Conservation (phyloP, 2,113 vertebrate genomes). For the Mesitornis unicolor region DNA sequence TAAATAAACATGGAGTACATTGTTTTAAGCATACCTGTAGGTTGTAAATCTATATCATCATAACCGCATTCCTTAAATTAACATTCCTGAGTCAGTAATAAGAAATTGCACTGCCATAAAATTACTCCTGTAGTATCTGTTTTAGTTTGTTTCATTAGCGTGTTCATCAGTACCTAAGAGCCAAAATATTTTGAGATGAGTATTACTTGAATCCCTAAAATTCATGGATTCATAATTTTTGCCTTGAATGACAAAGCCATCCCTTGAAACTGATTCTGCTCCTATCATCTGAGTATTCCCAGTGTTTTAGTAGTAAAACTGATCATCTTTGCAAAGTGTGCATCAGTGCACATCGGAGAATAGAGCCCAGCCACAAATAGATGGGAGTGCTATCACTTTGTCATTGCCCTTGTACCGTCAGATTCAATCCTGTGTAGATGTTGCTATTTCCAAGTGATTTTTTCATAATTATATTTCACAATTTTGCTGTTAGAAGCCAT, state of each 20-base stretch:
- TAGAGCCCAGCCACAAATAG: fast-evolving
- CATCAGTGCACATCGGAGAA: fast-evolving
- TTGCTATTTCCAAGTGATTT: neutral
- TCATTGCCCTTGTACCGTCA: neutral
- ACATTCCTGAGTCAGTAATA: neutral
- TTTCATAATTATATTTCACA: neutral
- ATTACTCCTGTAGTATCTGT: neutral
- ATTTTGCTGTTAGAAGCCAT: neutral
- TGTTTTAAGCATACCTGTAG: neutral
- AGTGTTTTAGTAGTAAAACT: neutral
- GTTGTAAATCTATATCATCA: neutral
- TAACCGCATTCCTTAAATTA: neutral
- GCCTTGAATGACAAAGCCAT: neutral
- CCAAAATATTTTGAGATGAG: neutral
- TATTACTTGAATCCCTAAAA: neutral
- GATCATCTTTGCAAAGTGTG: neutral
- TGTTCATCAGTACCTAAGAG: neutral
- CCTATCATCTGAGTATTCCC: neutral
- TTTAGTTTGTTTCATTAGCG: neutral
- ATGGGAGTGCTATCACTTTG: neutral
- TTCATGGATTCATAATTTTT: neutral
- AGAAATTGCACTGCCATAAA: neutral
- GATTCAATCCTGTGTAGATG: neutral
- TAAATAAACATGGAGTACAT: neutral
- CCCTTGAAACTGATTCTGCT: neutral